Evolutionary conservation across 2,113 vertebrate genomes (phyloP), one percentile per base, ranked within the genome.

Genomic region (Misgurnus anguillicaudatus): DNA sequence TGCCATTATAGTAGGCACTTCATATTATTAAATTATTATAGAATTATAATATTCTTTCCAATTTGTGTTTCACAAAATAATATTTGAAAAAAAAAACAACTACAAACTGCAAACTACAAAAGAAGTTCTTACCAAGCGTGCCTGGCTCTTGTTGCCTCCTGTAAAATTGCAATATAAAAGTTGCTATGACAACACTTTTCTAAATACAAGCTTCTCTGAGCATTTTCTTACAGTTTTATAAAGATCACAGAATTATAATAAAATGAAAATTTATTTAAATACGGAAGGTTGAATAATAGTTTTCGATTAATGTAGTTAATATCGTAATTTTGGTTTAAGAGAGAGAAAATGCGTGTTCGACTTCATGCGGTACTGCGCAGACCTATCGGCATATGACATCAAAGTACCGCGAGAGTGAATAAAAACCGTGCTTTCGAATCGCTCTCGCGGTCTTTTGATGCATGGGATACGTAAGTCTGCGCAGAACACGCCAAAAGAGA

Each of bases 151-250:
- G 55, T 62, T 74, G 57, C n/a, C 57, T 51, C 4, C 11, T 24
- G 39, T 11, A 47, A 36, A 21, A 74, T 36, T 41, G 2, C 24
- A 42, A 65, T 19, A 53, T 53, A 55, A 65, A 39, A 65, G 78
- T 73, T 72, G 69, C 78, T 63, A 73, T 79, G 61, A 51, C 60
- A 73, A 79, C 68, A 16, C 2, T 45, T 13, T 14, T 24, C 64
- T 19, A 9, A 47, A 17, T 58, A 42, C 6, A 58, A 41, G 7
- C 9, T 55, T 42, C n/a, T 72, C n/a, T 1, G 39, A 41, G 38
- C 5, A 38, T 53, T 38, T 70, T 53, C 16, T 55, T 39, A 38
- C 9, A 16, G 13, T 31, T 6, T 2, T n/a, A 17, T 10, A 2
- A 10, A 47, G 4, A 47, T 41, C 17, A 42, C 39, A 39, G 9